Evolutionary conservation across 2,797 vertebrate genomes (phyloP), one percentile per base, ranked within the genome.

Genomic region (Gallinago nigripennis): DNA sequence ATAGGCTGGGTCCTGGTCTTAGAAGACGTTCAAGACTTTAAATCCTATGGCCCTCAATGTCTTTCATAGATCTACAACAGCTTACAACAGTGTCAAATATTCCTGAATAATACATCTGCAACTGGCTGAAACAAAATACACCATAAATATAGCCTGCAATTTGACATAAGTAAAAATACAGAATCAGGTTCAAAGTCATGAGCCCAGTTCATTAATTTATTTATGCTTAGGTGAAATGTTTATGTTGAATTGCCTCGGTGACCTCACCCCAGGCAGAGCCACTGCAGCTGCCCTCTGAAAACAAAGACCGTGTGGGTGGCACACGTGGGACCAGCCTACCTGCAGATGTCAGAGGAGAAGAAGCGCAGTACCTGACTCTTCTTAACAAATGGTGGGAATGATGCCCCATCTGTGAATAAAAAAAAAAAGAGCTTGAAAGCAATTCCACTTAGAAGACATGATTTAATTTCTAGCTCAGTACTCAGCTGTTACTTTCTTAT

Each of bases 331-430:
- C 16, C 61, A 45, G 58, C 95, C 88, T 98, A 99, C 99, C 99
- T 99, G 98, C 99, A 99, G 95, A 99, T 99, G 88, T 99, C 99
- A 0, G 99, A 98, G 54, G 98, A 98, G 98, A 99, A 99, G 97
- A 99, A 99, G 39, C 70, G 98, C 8, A 99, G 76, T 5, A 94
- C 79, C 46, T 96, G 93, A 41, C 94, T 57, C 95, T 98, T 98
- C 69, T 98, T 95, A 85, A 99, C 3, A 88, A 98, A 99, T 1
- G 99, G 99, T 50, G 98, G 64, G 91, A 99, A 99, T 19, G 99
- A 99, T 4, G 99, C 97, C 28, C 98, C 99, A 72, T 99, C 99
- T 99, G 97, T 89, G 69, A 81, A 92, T 51, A 58, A 41, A 41
- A 41, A 17, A 91, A 94, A 68, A 3, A 51, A 72, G 10, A 30